Evolutionary conservation across 2,113 vertebrate species (phyloP), one percentile per base, ranked within the genome.

Genomic region (Conger conger): DNA sequence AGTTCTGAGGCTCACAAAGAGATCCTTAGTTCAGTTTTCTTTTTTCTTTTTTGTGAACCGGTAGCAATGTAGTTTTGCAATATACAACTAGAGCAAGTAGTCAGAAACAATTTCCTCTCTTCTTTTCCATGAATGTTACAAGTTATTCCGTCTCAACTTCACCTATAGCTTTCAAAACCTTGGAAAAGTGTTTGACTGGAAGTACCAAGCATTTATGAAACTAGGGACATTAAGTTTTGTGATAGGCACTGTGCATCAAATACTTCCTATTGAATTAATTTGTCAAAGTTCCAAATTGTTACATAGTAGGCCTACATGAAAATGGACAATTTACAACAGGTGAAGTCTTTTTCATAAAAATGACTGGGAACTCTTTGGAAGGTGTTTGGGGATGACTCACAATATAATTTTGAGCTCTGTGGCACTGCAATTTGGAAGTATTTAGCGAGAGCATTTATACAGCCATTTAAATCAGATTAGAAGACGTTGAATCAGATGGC

Each of bases 1-100:
- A 93, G 93, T 94, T 94, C 91, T 92, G 87, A 92, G 92, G 90
- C 92, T 94, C 91, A 92, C 93, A 94, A 94, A 94, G 93, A 95
- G 92, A 91, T 92, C 89, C 92, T 95, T 90, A 91, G 89, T 94
- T 90, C 88, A 90, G 86, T 87, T 85, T 86, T 81, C 37, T 87
- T 87, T 83, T 84, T 87, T 63, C 81, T 80, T 86, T 85, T 90
- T 88, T 50, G 88, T 86, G 87, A 92, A 93, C 86, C 92, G 93
- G 93, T 93, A 94, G 93, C 93, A 89, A 87, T 86, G 86, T 82
- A 85, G 82, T 92, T 68, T 89, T 76, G 77, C 27, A 54, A 6
- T 57, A 87, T 92, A 93, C 90, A 90, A 91, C 90, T 40, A 84
- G 27, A 80, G 76, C 76, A 57, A 84, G 77, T 79, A 90, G 88